These are phyloP conservation scores for Hassar affinis DNA, from an alignment of 2,113 vertebrate species.

Conservation along the genomic window DNA sequence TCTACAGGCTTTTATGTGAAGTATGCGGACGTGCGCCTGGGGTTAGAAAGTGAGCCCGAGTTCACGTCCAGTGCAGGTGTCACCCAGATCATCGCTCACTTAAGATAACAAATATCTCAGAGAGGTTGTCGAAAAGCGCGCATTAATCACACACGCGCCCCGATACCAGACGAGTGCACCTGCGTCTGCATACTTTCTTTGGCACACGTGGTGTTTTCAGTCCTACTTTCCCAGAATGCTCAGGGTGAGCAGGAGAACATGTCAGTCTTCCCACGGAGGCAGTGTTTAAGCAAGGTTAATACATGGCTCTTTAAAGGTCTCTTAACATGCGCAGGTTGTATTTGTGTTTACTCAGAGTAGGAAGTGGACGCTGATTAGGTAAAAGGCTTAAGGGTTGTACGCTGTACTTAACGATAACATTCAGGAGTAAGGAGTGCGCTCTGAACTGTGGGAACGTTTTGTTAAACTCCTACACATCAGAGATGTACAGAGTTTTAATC, in stretches of 20 bases:
- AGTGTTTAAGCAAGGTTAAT: slow-evolving; percentile 24
- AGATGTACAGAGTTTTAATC: neutral
- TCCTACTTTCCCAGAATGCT: slow-evolving; percentile 29
- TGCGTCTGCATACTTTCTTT: slow-evolving; percentile 13
- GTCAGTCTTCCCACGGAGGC: slow-evolving; percentile 20
- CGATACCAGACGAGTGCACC: neutral
- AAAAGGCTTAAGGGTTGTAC: slow-evolving; percentile 10
- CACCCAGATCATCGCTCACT: slow-evolving; percentile 32
- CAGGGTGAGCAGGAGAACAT: neutral
- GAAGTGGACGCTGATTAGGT: slow-evolving; percentile 28
- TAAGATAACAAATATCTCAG: slow-evolving; percentile 19
- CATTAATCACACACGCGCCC: slow-evolving; percentile 19
- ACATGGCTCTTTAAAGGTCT: neutral
- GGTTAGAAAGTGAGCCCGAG: slow-evolving; percentile 28
- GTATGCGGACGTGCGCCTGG: slow-evolving; percentile 12
- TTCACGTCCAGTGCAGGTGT: slow-evolving; percentile 38
- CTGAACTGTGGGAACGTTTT: neutral
- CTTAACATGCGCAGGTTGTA: slow-evolving; percentile 1
- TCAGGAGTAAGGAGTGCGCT: neutral
- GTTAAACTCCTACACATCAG: neutral
- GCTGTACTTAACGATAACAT: slow-evolving; percentile 2
- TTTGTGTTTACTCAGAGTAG: slow-evolving; percentile 28
- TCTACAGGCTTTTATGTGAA: neutral
- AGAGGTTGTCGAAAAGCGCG: slow-evolving; percentile 13
- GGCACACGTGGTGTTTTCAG: slow-evolving; percentile 7